Percentiles rank a stretch among this genome's conserved stretches.
Evolutionary conservation across 2,797 vertebrate species (phyloP).

Genomic region (Rhabdomys pumilio): DNA sequence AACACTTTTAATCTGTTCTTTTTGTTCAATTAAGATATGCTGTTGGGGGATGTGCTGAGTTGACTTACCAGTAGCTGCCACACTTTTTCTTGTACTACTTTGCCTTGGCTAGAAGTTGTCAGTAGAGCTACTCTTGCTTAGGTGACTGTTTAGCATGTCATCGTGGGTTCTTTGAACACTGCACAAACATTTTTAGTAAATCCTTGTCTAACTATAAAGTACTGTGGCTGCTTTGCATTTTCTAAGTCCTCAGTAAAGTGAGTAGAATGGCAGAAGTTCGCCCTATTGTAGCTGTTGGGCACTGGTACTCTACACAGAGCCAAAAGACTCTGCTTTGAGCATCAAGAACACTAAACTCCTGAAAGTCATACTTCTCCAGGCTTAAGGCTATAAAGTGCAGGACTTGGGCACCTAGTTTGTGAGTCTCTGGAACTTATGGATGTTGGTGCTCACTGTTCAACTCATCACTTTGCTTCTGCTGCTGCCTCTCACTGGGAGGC

Average conservation of each 20-base stretch:
- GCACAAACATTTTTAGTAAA: background rate
- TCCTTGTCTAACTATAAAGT: background rate
- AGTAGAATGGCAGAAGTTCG: background rate
- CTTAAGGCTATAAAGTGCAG: background rate
- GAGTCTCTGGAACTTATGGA: background rate
- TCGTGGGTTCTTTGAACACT: background rate
- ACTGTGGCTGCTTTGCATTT: background rate
- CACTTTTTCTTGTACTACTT: background rate
- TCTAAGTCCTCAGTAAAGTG: background rate
- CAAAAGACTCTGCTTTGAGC: background rate
- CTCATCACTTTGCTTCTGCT: background rate
- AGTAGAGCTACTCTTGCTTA: background rate
- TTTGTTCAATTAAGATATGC: background rate
- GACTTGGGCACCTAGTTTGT: too few relatives aligned
- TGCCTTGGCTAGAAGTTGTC: background rate
- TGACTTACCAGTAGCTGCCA: background rate
- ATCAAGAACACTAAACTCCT: background rate
- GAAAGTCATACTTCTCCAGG: background rate
- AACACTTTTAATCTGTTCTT: background rate
- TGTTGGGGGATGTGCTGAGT: background rate
- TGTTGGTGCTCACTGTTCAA: background rate
- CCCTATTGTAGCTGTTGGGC: background rate
- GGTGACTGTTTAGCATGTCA: background rate
- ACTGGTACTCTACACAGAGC: background rate
- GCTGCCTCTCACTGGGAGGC: background rate